These are phyloP conservation scores for Drosophila hawaiiensis DNA, from an alignment of 2,888 invertebrate genomes.

Conservation along the genomic window DNA sequence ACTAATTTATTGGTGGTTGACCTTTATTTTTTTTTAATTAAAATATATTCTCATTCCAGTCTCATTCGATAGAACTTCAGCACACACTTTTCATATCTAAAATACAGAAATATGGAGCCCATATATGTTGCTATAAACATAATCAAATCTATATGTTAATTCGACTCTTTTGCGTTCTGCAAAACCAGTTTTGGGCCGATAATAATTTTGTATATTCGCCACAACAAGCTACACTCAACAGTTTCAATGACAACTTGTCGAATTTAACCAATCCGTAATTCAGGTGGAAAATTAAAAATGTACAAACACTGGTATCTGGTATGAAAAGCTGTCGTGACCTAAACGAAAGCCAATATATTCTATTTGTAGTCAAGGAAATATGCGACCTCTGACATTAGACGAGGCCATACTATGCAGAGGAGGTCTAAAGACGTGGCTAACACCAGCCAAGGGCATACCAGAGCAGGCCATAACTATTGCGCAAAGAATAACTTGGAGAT, in stretches of 20 bases:
- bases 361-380: constrained; percentile 11
- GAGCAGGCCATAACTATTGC: neutral
- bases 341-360: neutral
- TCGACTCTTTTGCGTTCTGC: neutral
- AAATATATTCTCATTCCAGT: neutral
- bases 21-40: neutral
- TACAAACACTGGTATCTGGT: constrained; percentile 3
- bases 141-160: neutral
- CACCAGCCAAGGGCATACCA: neutral
- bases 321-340: constrained; percentile 25
- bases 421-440: neutral
- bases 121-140: neutral
- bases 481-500: neutral
- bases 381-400: constrained; percentile 48
- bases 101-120: neutral
- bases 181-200: constrained; percentile 25
- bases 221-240: neutral
- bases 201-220: neutral
- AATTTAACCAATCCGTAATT: neutral
- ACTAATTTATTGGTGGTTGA: neutral
- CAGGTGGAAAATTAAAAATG: constrained; percentile 10
- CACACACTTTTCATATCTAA: neutral
- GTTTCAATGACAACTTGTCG: constrained; percentile 32
- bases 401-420: neutral
- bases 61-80: neutral